A percentile compares a stretch with the other conserved stretches of the same genome.
phyloP scores from a whole-genome alignment of 2,888 invertebrate species.

The Microdon myrmicae region DNA sequence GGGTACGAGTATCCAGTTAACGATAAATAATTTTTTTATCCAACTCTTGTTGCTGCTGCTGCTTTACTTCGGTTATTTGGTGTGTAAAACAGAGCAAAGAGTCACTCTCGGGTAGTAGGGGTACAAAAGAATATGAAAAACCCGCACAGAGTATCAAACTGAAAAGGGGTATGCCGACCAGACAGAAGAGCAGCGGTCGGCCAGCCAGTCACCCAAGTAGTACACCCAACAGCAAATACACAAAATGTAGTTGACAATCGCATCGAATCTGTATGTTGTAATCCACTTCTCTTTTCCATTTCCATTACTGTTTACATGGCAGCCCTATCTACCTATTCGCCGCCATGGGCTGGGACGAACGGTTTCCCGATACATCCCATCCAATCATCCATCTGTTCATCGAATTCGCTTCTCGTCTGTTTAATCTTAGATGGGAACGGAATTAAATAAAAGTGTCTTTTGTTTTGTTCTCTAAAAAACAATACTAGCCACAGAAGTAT shows the following conservation, averaged over 20 bases:
- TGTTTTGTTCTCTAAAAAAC: background rate
- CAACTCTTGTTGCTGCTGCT: conserved; percentile 9
- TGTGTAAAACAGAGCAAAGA: conserved; percentile 23
- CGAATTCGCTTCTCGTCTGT: too few species aligned
- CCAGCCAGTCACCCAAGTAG: too few species aligned
- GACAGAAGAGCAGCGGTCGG: conserved; percentile 6
- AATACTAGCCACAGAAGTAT: too few species aligned
- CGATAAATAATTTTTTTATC: conserved; percentile 39
- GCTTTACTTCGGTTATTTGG: conserved; percentile 23
- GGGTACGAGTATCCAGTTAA: conserved; percentile 37
- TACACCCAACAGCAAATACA: conserved; percentile 15
- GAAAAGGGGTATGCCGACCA: conserved; percentile 6
- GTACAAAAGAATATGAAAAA: conserved; percentile 35
- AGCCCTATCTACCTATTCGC: conserved; percentile 3
- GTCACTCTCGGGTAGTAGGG: conserved; percentile 5
- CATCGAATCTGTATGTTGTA: conserved; percentile 38
- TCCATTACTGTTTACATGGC: conserved; percentile 7
- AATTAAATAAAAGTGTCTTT: too few species aligned
- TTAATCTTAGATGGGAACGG: too few species aligned
- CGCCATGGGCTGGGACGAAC: conserved; percentile 2
- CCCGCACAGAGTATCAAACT: conserved; percentile 31
- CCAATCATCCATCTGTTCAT: background rate
- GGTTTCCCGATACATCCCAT: conserved; percentile 3
- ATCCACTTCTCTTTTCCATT: conserved; percentile 29
- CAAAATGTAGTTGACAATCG: conserved; percentile 40